A percentile compares a stretch with the other conserved stretches of the same genome.
These are phyloP conservation scores for Tyrophagus putrescentiae DNA, from an alignment of 1,140 invertebrate genomes.

Conservation along the genomic window DNA sequence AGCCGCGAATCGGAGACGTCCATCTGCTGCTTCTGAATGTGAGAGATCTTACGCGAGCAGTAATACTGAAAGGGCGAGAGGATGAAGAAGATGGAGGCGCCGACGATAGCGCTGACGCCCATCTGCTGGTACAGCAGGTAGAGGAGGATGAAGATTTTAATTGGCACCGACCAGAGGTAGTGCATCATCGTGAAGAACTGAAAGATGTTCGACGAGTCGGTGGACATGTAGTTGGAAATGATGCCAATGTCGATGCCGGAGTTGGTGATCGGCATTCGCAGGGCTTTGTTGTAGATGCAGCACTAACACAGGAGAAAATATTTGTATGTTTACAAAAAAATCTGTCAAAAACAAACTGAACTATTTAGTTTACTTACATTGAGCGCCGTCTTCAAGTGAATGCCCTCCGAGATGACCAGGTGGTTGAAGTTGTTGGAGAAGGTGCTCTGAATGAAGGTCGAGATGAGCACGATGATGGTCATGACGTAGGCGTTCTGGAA, in stretches of 20 bases:
- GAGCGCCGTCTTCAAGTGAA: constrained; percentile 56
- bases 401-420: constrained; percentile 61
- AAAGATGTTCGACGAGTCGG: constrained; percentile 66
- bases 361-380: constrained; percentile 37
- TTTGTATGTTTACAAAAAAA: constrained; percentile 17
- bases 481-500: constrained; percentile 60
- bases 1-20: constrained; percentile 55
- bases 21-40: constrained; percentile 31
- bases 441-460: constrained; percentile 56
- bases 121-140: constrained; percentile 56
- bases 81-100: constrained; percentile 39
- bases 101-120: constrained; percentile 59
- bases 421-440: constrained; percentile 71
- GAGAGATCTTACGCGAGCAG: constrained; percentile 31
- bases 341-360: constrained; percentile 11
- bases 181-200: constrained; percentile 55
- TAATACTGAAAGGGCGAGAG: constrained; percentile 33
- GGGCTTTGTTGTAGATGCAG: constrained; percentile 46
- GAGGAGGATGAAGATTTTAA: constrained; percentile 59
- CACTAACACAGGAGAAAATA: constrained; percentile 38
- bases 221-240: constrained; percentile 63
- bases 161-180: constrained; percentile 67
- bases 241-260: constrained; percentile 38
- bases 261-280: constrained; percentile 30
- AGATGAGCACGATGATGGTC: constrained; percentile 51